phyloP scores from a whole-genome alignment of 2,113 vertebrate genomes.

The Coptodon rendalli region DNA sequence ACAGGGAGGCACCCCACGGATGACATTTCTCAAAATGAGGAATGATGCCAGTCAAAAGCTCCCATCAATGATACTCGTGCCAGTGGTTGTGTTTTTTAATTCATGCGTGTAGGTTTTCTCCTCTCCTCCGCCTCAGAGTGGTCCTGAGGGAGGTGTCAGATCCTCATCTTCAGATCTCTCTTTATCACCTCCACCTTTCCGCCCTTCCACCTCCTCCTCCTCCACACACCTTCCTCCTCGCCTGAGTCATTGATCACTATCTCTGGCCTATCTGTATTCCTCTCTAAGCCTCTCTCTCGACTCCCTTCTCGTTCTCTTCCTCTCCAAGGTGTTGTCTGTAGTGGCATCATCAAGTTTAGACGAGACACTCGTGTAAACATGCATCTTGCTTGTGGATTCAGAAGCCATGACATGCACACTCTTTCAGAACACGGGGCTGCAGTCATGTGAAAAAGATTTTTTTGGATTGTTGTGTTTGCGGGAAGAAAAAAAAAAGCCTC shows the following conservation, averaged over 20 bases:
- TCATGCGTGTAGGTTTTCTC: neutral
- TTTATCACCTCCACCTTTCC: constrained; percentile 2
- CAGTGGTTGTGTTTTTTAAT: constrained; percentile 36
- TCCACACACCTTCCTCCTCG: neutral
- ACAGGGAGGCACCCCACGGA: constrained; percentile 49
- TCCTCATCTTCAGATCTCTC: constrained; percentile 22
- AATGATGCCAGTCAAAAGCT: constrained; percentile 61
- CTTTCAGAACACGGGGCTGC: neutral
- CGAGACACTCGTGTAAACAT: neutral
- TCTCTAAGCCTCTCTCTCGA: constrained; percentile 12
- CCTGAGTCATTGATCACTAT: constrained; percentile 58
- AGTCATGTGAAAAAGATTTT: neutral
- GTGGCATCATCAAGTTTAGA: constrained; percentile 11
- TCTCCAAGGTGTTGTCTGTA: constrained; percentile 1
- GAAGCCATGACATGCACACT: neutral
- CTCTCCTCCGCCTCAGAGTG: neutral
- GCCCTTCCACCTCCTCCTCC: neutral
- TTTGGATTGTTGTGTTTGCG: neutral
- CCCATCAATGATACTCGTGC: constrained; percentile 27
- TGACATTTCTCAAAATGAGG: constrained; percentile 67
- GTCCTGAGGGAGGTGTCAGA: constrained; percentile 23
- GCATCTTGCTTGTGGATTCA: neutral
- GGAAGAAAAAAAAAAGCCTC: neutral
- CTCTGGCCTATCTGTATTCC: constrained; percentile 57
- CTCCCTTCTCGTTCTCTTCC: neutral